phyloP scores from a whole-genome alignment of 2,888 invertebrate species.

The Drosophila birchii region DNA sequence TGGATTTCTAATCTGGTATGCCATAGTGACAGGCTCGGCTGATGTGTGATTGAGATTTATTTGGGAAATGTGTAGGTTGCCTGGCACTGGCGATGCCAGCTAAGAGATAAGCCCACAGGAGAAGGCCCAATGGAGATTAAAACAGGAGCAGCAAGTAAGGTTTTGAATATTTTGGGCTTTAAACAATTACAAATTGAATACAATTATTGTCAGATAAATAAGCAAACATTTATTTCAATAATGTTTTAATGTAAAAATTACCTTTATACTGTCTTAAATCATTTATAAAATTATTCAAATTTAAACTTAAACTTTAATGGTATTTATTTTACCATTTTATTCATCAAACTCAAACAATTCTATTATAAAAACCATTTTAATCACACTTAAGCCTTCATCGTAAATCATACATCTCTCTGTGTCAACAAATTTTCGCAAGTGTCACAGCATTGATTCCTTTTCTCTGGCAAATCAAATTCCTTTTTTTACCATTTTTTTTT shows the following conservation, averaged over 20 bases:
- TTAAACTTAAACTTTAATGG: neutral
- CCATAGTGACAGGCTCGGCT: conserved; percentile 58
- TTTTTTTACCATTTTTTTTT: neutral
- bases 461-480: conserved; percentile 11
- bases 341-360: neutral
- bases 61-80: conserved; percentile 53
- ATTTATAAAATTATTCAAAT: neutral
- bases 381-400: conserved; percentile 1
- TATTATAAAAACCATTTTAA: neutral
- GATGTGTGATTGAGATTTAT: conserved; percentile 63
- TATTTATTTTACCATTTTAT: neutral
- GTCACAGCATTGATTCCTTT: neutral
- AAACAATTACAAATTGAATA: neutral
- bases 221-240: neutral
- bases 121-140: neutral
- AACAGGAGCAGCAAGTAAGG: neutral
- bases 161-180: neutral
- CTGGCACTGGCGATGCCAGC: conserved; percentile 3
- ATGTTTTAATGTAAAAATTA: no score
- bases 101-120: conserved; percentile 3
- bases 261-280: no score
- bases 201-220: neutral
- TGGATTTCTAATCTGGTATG: conserved; percentile 59
- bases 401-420: conserved; percentile 3
- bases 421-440: conserved; percentile 5